phyloP scores from a whole-genome alignment of 2,113 vertebrate genomes.

The Antennarius striatus region DNA sequence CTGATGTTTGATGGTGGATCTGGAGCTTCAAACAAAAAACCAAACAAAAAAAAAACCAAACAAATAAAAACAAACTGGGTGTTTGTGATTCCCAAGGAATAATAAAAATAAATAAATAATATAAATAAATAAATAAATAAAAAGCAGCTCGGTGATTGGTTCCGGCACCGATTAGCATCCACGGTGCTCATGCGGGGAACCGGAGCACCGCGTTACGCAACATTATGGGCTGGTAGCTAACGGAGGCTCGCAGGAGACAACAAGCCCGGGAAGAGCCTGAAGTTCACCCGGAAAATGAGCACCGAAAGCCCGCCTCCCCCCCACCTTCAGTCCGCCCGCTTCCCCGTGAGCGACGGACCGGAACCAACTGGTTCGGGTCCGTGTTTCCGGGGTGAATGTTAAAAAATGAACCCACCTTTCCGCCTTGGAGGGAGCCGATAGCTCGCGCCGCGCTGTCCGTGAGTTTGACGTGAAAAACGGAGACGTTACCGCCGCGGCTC shows the following conservation, averaged over 20 bases:
- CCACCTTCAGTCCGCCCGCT: background rate
- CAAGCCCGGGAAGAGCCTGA: slow-evolving; percentile 2
- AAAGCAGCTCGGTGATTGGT: background rate
- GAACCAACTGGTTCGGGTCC: background rate
- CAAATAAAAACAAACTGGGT: no score
- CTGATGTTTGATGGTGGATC: slow-evolving; percentile 17
- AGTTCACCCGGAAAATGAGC: slow-evolving; percentile 36
- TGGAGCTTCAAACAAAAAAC: background rate
- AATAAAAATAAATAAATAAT: no score
- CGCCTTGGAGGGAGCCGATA: slow-evolving; percentile 81
- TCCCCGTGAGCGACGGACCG: no score
- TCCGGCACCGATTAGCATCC: slow-evolving; percentile 7
- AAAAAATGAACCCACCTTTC: slow-evolving; percentile 75
- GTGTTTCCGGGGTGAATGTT: background rate
- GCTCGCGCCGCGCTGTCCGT: slow-evolving; percentile 90
- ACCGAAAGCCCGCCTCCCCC: slow-evolving; percentile 13
- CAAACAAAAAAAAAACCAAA: background rate
- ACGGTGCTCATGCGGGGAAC: no score
- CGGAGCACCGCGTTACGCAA: slow-evolving; percentile 61
- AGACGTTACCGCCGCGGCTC: slow-evolving; percentile 80
- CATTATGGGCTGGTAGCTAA: slow-evolving; percentile 26
- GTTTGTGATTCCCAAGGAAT: no score
- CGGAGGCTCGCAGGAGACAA: slow-evolving; percentile 15
- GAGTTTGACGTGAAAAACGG: slow-evolving; percentile 91
- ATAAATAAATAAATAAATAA: no score